phyloP scores from a whole-genome alignment of 2,888 invertebrate species.

The Choristoneura rosaceana region DNA sequence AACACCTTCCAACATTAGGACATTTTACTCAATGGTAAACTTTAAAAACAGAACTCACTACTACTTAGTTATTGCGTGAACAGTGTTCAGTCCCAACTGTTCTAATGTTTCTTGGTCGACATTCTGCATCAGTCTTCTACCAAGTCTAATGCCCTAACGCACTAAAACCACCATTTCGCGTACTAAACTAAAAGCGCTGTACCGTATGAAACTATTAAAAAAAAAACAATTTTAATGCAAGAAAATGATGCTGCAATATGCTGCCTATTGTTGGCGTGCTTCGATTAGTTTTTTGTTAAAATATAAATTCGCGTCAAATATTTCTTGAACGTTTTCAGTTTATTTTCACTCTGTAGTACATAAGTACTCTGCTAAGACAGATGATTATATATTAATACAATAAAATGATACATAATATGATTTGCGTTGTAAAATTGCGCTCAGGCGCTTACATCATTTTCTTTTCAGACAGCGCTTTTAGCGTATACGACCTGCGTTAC shows the following conservation, averaged over 20 bases:
- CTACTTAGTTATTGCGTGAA: not conserved
- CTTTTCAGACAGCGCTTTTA: constrained; percentile 15
- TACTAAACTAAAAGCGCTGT: not conserved
- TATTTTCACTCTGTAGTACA: too few species aligned
- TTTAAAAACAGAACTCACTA: not conserved
- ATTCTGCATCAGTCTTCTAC: not conserved
- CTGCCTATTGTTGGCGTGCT: not conserved
- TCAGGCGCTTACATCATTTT: not conserved
- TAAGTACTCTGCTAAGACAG: not conserved
- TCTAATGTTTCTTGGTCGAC: not conserved
- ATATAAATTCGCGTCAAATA: too few species aligned
- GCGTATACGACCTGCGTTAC: constrained; percentile 15
- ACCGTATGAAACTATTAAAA: not conserved
- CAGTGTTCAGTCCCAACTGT: not conserved
- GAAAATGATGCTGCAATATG: not conserved
- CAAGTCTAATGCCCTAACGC: not conserved
- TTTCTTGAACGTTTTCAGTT: too few species aligned
- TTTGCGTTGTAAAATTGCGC: not conserved
- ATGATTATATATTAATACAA: not conserved
- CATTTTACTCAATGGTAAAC: not conserved
- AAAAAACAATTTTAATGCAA: not conserved
- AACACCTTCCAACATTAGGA: not conserved
- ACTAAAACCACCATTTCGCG: not conserved
- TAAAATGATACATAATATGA: not conserved
- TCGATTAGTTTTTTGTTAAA: too few species aligned